Percentiles rank a stretch among this genome's conserved stretches.
phyloP scores from a whole-genome alignment of 2,113 vertebrate species.

The Scopus umbretta region DNA sequence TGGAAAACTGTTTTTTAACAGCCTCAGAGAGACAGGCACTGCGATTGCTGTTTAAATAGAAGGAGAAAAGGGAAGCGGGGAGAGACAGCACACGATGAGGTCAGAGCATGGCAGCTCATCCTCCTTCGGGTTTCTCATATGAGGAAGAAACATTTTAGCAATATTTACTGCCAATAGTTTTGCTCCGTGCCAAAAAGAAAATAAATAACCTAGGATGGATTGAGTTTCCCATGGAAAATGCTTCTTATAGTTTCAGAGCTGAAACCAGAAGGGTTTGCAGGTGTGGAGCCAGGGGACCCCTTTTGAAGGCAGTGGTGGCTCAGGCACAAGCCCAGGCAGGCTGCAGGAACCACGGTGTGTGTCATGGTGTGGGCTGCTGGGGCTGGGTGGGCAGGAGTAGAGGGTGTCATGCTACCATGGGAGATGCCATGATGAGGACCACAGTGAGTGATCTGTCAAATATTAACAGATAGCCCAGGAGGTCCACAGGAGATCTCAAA shows the following conservation, averaged over 20 bases:
- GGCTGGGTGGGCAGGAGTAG: neutral
- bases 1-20: neutral
- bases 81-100: neutral
- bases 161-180: neutral
- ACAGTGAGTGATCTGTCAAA: neutral
- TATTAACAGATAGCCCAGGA: neutral
- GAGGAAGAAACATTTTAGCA: neutral
- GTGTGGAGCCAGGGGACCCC: neutral
- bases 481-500: neutral
- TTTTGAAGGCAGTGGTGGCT: neutral
- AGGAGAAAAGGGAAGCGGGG: neutral
- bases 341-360: neutral
- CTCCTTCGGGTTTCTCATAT: neutral
- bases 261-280: neutral
- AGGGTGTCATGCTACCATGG: accelerated
- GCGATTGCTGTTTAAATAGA: neutral
- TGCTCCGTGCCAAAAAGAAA: neutral
- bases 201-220: neutral
- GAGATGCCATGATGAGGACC: neutral
- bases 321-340: accelerated
- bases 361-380: neutral
- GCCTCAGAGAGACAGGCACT: neutral
- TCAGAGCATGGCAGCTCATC: neutral
- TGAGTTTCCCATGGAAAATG: neutral
- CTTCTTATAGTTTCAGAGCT: neutral